Evolutionary conservation across 2,888 invertebrate species (phyloP).

Genomic region (Ethmia dodecea): DNA sequence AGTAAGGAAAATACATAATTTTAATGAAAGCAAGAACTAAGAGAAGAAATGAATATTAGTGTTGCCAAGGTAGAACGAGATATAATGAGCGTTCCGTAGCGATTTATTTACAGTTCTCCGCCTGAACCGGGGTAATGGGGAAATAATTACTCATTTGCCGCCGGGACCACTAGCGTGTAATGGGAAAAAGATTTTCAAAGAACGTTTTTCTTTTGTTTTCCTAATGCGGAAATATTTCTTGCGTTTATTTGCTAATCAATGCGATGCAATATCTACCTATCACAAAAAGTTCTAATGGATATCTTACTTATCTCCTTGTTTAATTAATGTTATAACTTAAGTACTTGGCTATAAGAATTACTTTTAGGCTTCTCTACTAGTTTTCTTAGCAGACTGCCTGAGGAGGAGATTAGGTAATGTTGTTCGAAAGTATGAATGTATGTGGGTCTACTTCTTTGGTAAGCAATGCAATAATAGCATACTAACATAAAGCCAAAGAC

Average conservation of each 20-base stretch:
- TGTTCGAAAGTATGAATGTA: no score
- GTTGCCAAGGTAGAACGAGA: slow-evolving; percentile 25
- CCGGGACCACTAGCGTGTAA: slow-evolving; percentile 24
- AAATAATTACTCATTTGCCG: slow-evolving; percentile 49
- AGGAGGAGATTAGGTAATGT: no score
- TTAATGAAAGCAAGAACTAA: neutral
- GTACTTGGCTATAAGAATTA: no score
- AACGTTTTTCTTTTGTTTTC: slow-evolving; percentile 12
- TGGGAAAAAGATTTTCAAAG: slow-evolving; percentile 40
- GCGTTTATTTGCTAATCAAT: neutral
- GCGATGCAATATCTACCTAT: no score
- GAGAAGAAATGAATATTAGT: slow-evolving; percentile 9
- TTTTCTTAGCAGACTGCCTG: no score
- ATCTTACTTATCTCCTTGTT: no score
- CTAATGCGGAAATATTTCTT: slow-evolving; percentile 7
- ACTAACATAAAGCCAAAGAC: no score
- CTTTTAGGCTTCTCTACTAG: no score
- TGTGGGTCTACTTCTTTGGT: no score
- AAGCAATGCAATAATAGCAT: no score
- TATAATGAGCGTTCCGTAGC: slow-evolving; percentile 27
- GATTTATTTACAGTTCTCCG: slow-evolving; percentile 36
- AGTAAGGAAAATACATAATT: neutral
- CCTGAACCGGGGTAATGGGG: slow-evolving; percentile 32
- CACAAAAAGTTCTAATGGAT: no score
- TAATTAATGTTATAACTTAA: no score